Percentiles rank a stretch among this genome's conserved stretches.
Conservation (phyloP, 2,888 invertebrate species). For the Athalia rosae region DNA sequence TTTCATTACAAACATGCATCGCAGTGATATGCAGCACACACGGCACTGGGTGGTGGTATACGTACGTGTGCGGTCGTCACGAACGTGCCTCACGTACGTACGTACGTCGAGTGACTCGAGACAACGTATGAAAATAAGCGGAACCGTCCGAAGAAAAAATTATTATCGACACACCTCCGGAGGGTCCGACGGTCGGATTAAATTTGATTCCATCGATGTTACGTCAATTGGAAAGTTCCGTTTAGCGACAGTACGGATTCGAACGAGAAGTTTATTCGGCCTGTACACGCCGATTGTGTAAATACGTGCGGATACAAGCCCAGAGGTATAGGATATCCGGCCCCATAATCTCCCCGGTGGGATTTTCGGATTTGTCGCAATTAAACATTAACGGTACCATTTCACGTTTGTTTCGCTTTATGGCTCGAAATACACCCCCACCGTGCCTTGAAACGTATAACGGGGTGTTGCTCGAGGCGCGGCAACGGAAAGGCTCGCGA, state of each 20-base stretch:
- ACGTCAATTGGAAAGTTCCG: constrained; percentile 1
- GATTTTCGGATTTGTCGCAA: constrained; percentile 44
- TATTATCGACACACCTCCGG: neutral
- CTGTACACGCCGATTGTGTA: neutral
- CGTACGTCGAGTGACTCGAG: neutral
- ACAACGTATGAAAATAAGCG: neutral
- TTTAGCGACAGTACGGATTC: neutral
- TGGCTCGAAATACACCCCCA: constrained; percentile 6
- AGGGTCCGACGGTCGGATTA: neutral
- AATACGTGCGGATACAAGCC: constrained; percentile 5
- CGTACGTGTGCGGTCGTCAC: no score
- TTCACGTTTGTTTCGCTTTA: constrained; percentile 39
- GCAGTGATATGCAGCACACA: no score
- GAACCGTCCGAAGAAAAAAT: no score
- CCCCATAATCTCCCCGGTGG: constrained; percentile 29
- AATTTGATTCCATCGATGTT: neutral
- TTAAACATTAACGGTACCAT: constrained; percentile 42
- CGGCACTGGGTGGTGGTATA: no score
- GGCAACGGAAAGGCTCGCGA: no score
- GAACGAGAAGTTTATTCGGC: neutral
- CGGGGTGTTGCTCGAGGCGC: constrained; percentile 1
- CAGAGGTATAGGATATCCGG: neutral
- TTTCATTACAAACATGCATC: constrained; percentile 62
- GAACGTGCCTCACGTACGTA: no score
- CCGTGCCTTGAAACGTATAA: constrained; percentile 33